Percentiles rank a stretch among this genome's conserved stretches.
These are phyloP conservation scores for Argya squamiceps DNA, from an alignment of 2,797 vertebrate genomes.

Conservation along the genomic window DNA sequence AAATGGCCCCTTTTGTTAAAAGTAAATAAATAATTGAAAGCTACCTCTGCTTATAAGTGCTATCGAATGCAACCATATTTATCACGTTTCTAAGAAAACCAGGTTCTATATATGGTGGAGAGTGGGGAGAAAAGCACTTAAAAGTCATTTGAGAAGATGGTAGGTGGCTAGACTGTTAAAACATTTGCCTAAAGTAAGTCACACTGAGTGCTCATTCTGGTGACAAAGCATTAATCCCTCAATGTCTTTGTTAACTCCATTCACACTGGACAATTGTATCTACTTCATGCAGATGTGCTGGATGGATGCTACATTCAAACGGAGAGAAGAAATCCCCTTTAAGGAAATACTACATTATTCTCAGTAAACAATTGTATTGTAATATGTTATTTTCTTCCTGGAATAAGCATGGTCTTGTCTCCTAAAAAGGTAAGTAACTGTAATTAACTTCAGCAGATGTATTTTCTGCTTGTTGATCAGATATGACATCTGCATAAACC, in stretches of 20 bases:
- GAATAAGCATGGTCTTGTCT: neutral
- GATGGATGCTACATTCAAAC: neutral
- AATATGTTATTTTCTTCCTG: neutral
- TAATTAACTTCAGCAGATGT: neutral
- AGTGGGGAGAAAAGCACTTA: neutral
- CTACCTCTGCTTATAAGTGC: slow-evolving; percentile 11
- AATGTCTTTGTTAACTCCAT: neutral
- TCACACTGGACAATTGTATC: neutral
- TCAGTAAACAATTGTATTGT: neutral
- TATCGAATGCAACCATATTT: neutral
- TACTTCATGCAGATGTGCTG: neutral
- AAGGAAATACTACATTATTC: neutral
- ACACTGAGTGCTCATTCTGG: neutral
- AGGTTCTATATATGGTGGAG: neutral
- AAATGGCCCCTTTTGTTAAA: slow-evolving; percentile 51
- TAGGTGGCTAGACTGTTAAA: neutral
- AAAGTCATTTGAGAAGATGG: slow-evolving; percentile 10
- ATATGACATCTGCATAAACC: neutral
- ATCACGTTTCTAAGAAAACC: neutral
- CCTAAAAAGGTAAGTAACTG: neutral
- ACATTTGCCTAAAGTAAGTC: neutral
- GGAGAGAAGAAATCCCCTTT: neutral
- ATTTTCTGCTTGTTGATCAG: neutral
- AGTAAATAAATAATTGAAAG: slow-evolving; percentile 69
- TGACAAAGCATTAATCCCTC: neutral